These are phyloP conservation scores for Gallinago nigripennis DNA, from an alignment of 2,797 vertebrate species.

Conservation along the genomic window DNA sequence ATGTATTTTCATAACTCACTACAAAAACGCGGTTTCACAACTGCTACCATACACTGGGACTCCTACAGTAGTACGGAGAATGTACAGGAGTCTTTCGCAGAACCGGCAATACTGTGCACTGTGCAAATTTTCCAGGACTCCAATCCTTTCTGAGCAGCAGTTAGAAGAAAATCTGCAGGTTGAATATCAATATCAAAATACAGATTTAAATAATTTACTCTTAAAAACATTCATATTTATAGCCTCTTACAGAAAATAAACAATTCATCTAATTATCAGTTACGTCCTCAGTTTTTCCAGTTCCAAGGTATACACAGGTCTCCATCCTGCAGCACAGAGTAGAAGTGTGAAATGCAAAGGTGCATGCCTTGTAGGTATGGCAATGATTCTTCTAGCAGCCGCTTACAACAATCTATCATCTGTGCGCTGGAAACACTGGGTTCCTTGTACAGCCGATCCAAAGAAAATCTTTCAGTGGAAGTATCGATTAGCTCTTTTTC, in stretches of 20 bases:
- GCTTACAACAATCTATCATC: constrained; percentile 89
- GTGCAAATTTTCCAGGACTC: constrained; percentile 35
- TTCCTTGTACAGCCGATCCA: constrained; percentile 89
- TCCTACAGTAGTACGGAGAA: neutral
- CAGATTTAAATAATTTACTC: constrained; percentile 67
- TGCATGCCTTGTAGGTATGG: constrained; percentile 86
- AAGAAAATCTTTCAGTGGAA: constrained; percentile 81
- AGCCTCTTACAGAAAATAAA: constrained; percentile 57
- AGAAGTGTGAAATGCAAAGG: constrained; percentile 90
- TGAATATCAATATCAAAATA: constrained; percentile 56
- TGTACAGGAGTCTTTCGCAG: neutral
- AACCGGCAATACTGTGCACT: neutral
- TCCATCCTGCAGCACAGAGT: constrained; percentile 94
- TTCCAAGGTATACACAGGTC: constrained; percentile 96
- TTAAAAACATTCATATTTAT: constrained; percentile 46
- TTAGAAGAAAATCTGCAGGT: constrained; percentile 10
- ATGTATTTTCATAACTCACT: constrained; percentile 28
- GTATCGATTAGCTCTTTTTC: constrained; percentile 80
- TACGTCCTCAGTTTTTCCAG: constrained; percentile 84
- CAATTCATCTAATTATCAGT: constrained; percentile 43
- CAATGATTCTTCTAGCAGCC: constrained; percentile 80
- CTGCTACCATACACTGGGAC: neutral
- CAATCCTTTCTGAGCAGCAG: constrained; percentile 39
- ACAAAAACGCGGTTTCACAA: constrained; percentile 5
- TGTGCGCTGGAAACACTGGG: constrained; percentile 87